These are phyloP conservation scores for Craseonycteris thonglongyai DNA, from an alignment of 2,113 vertebrate species.

Conservation along the genomic window DNA sequence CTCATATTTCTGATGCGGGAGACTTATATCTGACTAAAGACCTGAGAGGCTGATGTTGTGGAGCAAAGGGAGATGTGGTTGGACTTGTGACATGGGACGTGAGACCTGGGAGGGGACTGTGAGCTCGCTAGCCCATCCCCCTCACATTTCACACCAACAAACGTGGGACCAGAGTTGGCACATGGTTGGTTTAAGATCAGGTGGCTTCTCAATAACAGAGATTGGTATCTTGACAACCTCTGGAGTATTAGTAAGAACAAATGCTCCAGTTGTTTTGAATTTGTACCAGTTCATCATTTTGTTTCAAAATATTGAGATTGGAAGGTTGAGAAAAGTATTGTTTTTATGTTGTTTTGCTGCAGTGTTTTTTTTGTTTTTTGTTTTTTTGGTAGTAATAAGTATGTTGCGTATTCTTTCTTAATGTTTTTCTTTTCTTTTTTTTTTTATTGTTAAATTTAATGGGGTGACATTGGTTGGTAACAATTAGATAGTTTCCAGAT, in stretches of 20 bases:
- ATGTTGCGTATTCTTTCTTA: too few relatives aligned
- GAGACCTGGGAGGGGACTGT: not conserved
- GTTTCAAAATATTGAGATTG: not conserved
- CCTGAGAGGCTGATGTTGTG: not conserved
- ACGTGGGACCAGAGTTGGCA: not conserved
- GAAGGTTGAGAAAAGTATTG: not conserved
- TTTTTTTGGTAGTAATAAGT: too few relatives aligned
- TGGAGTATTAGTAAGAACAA: not conserved
- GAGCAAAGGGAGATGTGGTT: not conserved
- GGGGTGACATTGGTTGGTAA: too few relatives aligned
- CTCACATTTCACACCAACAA: not conserved
- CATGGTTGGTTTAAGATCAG: not conserved
- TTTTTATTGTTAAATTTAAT: too few relatives aligned
- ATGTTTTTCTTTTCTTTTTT: too few relatives aligned
- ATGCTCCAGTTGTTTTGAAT: not conserved
- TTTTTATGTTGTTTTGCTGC: not conserved
- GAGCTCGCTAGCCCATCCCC: not conserved
- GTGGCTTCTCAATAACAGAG: not conserved
- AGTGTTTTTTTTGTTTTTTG: too few relatives aligned
- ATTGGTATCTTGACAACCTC: not conserved
- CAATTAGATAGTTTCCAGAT: too few relatives aligned
- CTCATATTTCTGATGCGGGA: not conserved
- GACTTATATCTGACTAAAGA: not conserved
- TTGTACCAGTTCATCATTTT: not conserved
- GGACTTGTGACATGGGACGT: not conserved